Base-by-base conservation (phyloP, 2,888 invertebrate genomes). In the Drosophila siamana region DNA sequence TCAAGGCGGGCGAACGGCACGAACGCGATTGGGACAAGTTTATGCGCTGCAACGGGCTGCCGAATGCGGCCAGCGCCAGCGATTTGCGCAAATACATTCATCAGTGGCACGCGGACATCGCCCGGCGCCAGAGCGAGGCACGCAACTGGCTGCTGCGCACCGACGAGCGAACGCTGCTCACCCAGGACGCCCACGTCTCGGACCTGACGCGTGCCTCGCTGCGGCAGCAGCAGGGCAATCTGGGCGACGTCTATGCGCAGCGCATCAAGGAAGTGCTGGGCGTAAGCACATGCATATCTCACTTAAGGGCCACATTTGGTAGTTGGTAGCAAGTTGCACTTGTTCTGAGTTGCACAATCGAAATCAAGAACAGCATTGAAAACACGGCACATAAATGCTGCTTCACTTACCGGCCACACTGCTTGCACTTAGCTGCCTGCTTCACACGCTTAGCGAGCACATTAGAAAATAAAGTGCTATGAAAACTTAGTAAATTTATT, bases 41-140 rank as follows among this genome's bases (percentile, higher is more conserved):
- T 56, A 92, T 92, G 92, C 91, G 92, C 4, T 92, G 92, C 83
- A 91, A 92, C 59, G 92, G 92, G 2, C 75, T 92, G 5, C 92
- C 92, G 2, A 91, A 90, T 74, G 89, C 92, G 2, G 89, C 87
- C 44, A 90, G 91, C 70, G 92, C 92, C 6, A 91, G 92, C 55
- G 92, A 92, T 73, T 76, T 92, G 48, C 86, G 92, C 4, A 92
- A 91, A 55, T 92, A 92, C 65, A 89, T 92, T 26, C 92, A 92
- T 70, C 91, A 92, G 75, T 92, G 92, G 92, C 82, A 83, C 36
- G 77, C 77, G 43, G 90, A 90, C 56, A 89, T 89, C 4, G 82
- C 88, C 22, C 60, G 76, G 11, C 78, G 87, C 0, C 89, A 90
- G 50, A 54, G 70, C 2, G 80, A 84, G 9, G 89, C 92, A 44